Conservation (phyloP, 1,140 invertebrate genomes). For the Chrysopa pallens region DNA sequence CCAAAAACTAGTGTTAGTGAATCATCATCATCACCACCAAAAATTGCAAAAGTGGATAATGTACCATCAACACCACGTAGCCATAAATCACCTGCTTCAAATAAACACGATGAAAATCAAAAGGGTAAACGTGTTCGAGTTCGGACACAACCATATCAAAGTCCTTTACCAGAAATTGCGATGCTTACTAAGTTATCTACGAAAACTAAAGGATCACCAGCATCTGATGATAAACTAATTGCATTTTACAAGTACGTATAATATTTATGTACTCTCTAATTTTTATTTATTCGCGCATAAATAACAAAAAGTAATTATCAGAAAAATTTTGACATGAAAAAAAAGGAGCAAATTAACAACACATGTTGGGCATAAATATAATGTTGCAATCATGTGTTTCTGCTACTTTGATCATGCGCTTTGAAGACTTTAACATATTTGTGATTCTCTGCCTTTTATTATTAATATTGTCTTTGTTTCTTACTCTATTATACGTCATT, state of each 20-base stretch:
- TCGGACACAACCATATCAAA: constrained; percentile 52
- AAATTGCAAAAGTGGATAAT: constrained; percentile 17
- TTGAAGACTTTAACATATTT: too few relatives aligned
- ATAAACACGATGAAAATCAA: constrained; percentile 8
- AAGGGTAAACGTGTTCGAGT: constrained; percentile 13
- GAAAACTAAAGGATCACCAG: constrained; percentile 35
- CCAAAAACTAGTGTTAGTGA: constrained; percentile 15
- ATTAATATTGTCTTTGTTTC: too few relatives aligned
- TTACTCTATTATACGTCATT: too few relatives aligned
- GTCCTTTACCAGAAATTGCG: constrained; percentile 56
- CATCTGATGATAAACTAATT: constrained; percentile 63
- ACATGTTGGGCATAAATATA: too few relatives aligned
- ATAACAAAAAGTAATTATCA: too few relatives aligned
- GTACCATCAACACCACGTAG: constrained; percentile 16
- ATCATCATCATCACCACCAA: constrained; percentile 17
- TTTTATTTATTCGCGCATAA: constrained; percentile 3
- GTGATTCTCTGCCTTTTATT: too few relatives aligned
- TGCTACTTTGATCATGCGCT: too few relatives aligned
- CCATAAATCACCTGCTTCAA: constrained; percentile 9
- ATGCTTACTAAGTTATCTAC: constrained; percentile 47
- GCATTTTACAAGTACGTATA: constrained; percentile 64
- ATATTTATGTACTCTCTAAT: constrained; percentile 3
- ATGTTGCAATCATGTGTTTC: too few relatives aligned
- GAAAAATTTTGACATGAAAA: too few relatives aligned
- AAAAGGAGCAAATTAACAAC: too few relatives aligned